These are phyloP conservation scores for Sceliomorpha sp. DNA, from an alignment of 2,888 invertebrate genomes.

Conservation along the genomic window DNA sequence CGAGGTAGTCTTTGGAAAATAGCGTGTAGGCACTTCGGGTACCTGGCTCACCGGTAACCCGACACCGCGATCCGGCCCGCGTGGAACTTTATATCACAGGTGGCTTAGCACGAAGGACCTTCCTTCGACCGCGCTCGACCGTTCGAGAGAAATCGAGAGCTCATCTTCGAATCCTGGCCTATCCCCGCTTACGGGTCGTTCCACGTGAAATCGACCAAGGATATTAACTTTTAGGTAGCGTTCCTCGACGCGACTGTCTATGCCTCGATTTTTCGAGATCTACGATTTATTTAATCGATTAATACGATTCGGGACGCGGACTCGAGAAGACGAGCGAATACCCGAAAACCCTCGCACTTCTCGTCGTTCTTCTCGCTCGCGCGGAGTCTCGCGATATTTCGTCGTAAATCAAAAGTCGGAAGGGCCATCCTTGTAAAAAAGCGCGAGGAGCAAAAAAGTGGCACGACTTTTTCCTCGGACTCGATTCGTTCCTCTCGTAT, in stretches of 20 bases:
- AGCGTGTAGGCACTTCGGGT: conserved; percentile 42
- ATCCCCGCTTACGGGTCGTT: conserved; percentile 24
- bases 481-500: conserved; percentile 66
- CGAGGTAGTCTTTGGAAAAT: conserved; percentile 52
- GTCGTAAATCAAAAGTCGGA: conserved; percentile 25
- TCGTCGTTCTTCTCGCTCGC: no score
- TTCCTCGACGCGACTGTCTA: no score
- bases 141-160: conserved; percentile 50
- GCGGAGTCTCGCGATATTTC: conserved; percentile 11
- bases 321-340: no score
- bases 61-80: conserved; percentile 68
- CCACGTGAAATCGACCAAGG: conserved; percentile 17
- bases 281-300: no score
- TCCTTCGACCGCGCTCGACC: no score
- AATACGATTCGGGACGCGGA: no score
- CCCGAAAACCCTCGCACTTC: no score
- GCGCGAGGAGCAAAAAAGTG: conserved; percentile 57
- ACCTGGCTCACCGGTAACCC: conserved; percentile 56
- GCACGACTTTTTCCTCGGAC: conserved; percentile 51
- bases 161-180: conserved; percentile 26
- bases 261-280: no score
- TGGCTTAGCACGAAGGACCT: conserved; percentile 65
- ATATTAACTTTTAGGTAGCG: no score
- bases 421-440: conserved; percentile 62
- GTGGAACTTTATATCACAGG: conserved; percentile 79